A percentile compares a stretch with the other conserved stretches of the same genome.
Evolutionary conservation across 2,888 invertebrate species (phyloP).

Genomic region (Cerastoderma edule): DNA sequence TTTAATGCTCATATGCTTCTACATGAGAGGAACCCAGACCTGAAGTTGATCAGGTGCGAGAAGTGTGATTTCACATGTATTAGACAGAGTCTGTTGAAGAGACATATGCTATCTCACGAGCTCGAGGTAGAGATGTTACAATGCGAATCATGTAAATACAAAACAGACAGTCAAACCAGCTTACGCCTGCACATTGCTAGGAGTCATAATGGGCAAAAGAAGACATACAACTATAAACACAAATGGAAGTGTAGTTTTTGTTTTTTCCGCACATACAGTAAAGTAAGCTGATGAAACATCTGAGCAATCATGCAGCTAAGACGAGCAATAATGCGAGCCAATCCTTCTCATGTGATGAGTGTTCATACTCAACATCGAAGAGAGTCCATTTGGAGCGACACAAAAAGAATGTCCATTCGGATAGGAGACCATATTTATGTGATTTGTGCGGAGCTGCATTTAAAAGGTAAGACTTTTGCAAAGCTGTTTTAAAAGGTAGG

Average conservation of each 20-base stretch:
- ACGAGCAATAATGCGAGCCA: slow-evolving; percentile 13
- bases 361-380: slow-evolving; percentile 82
- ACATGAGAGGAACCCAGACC: slow-evolving; percentile 73
- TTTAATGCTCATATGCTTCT: slow-evolving; percentile 82
- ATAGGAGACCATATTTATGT: slow-evolving; percentile 85
- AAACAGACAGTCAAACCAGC: slow-evolving; percentile 66
- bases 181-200: slow-evolving; percentile 28
- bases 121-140: slow-evolving; percentile 52
- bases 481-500: no score
- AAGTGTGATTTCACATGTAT: slow-evolving; percentile 83
- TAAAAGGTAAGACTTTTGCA: slow-evolving; percentile 76
- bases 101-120: slow-evolving; percentile 83
- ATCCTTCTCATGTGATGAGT: slow-evolving; percentile 80
- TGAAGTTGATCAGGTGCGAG: slow-evolving; percentile 76
- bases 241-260: slow-evolving; percentile 18
- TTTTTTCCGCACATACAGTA: slow-evolving; percentile 16
- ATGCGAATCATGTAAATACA: slow-evolving; percentile 80
- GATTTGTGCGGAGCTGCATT: slow-evolving; percentile 86
- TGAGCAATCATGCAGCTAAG: neutral
- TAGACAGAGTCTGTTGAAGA: slow-evolving; percentile 81
- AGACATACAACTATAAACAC: neutral
- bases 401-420: slow-evolving; percentile 84
- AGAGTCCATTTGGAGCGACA: slow-evolving; percentile 83
- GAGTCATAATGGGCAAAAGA: slow-evolving; percentile 8
- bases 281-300: slow-evolving; percentile 18